These are phyloP conservation scores for Platysteira castanea DNA, from an alignment of 2,113 vertebrate species.

Conservation along the genomic window DNA sequence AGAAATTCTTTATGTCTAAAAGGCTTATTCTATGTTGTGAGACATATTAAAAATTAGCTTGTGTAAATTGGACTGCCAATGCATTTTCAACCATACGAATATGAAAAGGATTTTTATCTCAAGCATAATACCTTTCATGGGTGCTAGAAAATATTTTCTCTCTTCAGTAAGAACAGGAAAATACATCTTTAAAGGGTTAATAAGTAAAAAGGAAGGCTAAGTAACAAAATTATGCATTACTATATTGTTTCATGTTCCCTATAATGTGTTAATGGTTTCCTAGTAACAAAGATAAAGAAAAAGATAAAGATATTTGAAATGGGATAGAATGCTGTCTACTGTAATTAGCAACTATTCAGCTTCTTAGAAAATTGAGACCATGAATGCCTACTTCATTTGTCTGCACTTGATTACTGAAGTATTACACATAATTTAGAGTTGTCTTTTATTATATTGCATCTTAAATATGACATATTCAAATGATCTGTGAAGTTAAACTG, in stretches of 20 bases:
- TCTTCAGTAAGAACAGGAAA: neutral
- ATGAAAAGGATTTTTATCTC: neutral
- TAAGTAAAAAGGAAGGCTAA: neutral
- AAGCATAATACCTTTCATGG: neutral
- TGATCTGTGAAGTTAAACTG: neutral
- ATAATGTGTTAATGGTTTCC: conserved; percentile 1
- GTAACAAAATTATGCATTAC: neutral
- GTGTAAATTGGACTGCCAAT: neutral
- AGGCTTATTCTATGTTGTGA: neutral
- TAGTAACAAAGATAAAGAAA: conserved; percentile 20
- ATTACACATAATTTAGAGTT: neutral
- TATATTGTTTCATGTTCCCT: neutral
- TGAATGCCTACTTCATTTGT: conserved; percentile 18
- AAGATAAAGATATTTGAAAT: conserved; percentile 10
- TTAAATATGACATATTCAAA: neutral
- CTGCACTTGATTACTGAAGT: conserved; percentile 19
- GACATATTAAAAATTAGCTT: neutral
- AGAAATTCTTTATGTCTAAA: neutral
- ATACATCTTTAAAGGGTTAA: neutral
- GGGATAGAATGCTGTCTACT: neutral
- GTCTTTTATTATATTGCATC: neutral
- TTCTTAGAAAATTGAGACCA: conserved; percentile 7
- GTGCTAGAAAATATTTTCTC: neutral
- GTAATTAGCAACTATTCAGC: conserved; percentile 43
- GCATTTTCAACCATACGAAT: neutral